These are phyloP conservation scores for Triplophysa dalaica DNA, from an alignment of 2,113 vertebrate genomes.

Conservation along the genomic window DNA sequence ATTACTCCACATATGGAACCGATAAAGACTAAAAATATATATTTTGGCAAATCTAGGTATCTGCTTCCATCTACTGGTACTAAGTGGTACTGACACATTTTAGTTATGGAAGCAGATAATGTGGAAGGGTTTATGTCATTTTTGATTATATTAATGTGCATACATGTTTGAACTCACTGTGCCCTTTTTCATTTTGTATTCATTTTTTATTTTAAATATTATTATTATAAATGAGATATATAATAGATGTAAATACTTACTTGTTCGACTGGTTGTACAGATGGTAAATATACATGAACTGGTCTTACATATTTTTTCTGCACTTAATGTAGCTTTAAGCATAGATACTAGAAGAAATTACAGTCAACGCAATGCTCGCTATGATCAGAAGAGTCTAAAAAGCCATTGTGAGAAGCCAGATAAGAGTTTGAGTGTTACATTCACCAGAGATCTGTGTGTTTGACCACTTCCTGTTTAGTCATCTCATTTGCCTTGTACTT, in stretches of 20 bases:
- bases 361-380: neutral
- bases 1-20: too few relatives aligned
- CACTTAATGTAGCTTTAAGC: neutral
- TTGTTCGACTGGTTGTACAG: too few relatives aligned
- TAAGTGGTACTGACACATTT: neutral
- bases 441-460: conserved; percentile 26
- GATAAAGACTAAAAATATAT: too few relatives aligned
- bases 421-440: conserved; percentile 39
- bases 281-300: too few relatives aligned
- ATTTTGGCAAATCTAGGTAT: neutral
- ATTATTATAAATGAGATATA: neutral
- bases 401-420: conserved; percentile 5
- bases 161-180: neutral
- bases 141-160: neutral
- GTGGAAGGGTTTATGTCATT: neutral
- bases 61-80: conserved; percentile 28
- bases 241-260: too few relatives aligned
- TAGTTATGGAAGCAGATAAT: neutral
- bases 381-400: neutral
- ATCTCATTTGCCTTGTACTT: conserved; percentile 13
- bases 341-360: neutral
- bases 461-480: conserved; percentile 43
- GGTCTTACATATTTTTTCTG: neutral
- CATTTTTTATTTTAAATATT: neutral
- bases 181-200: neutral